phyloP scores from a whole-genome alignment of 2,797 vertebrate species.

The Pseudochirops corinnae region DNA sequence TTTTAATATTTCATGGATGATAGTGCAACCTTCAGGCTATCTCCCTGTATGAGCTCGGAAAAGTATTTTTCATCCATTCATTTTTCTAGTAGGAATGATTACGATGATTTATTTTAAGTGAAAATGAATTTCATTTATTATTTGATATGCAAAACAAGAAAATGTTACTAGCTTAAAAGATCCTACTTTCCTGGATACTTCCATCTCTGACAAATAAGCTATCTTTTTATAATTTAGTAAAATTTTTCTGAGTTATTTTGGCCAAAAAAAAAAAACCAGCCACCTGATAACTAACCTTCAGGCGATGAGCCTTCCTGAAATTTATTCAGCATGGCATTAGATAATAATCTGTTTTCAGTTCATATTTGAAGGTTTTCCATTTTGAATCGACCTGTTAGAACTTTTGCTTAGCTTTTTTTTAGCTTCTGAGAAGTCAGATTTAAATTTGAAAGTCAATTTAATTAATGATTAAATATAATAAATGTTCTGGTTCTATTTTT shows the following conservation, averaged over 20 bases:
- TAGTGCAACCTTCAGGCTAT: not conserved
- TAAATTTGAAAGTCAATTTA: not conserved
- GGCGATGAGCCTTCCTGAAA: not conserved
- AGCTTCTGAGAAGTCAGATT: not conserved
- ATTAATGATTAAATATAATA: not conserved
- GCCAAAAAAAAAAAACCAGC: not conserved
- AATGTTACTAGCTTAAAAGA: not conserved
- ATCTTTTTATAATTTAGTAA: not conserved
- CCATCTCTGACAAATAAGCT: not conserved
- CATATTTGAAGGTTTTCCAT: not conserved
- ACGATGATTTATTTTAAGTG: not conserved
- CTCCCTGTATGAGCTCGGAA: not conserved
- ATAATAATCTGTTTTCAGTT: not conserved
- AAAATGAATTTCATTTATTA: not conserved
- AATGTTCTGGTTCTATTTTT: not conserved
- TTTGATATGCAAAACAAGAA: not conserved
- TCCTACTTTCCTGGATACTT: not conserved
- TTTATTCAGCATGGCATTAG: not conserved
- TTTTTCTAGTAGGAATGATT: not conserved
- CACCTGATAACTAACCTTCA: not conserved
- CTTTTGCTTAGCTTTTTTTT: not conserved
- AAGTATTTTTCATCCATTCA: not conserved
- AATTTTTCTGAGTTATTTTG: not conserved
- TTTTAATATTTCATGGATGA: not conserved
- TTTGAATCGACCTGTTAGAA: not conserved